Base-by-base conservation (phyloP, 2,113 vertebrate species). In the Erythrolamprus reginae region DNA sequence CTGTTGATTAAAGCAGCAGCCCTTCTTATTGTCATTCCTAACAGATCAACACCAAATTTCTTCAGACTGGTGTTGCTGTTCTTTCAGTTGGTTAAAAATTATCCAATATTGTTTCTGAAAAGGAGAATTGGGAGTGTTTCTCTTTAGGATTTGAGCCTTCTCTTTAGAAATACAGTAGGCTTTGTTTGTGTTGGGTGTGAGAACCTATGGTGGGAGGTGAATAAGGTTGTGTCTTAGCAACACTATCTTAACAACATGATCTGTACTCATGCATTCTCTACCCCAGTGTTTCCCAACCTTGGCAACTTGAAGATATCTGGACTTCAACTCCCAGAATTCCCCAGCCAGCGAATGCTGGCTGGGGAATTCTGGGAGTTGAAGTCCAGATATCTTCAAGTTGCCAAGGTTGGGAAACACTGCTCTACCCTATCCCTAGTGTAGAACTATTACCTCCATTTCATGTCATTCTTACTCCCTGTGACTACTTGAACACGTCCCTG, bases 1-100 rank as follows among this genome's bases (percentile, higher is more conserved):
- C 89, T 87, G 90, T 93, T 96, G 93, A 95, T 95, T 95, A 95
- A 95, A 94, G 92, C 92, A 93, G 92, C 90, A 93, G 82, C 90
- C 92, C 88, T 93, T 93, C 91, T 89, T 90, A 92, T 61, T 94
- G 88, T 90, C 70, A 92, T 94, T 95, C 93, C 89, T 84, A 93
- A 90, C 70, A 93, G 91, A 93, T 83, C 89, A 92, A 88, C 0
- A 0, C 33, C n/a, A 92, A 89, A 89, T 94, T 95, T 95, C 93
- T 90, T 56, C 86, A 93, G 58, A 84, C 61, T 93, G 87, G 45
- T 47, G 58, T 47, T 21, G 0, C 85, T 90, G 89, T 94, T 93
- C 84, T 38, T 84, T 93, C 92, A 91, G 77, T 50, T 93, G 83
- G 86, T 91, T 94, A 91, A 92, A 88, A 92, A 91, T 50, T 58